phyloP scores from a whole-genome alignment of 2,888 invertebrate species.

The Tanaodytes sp. region DNA sequence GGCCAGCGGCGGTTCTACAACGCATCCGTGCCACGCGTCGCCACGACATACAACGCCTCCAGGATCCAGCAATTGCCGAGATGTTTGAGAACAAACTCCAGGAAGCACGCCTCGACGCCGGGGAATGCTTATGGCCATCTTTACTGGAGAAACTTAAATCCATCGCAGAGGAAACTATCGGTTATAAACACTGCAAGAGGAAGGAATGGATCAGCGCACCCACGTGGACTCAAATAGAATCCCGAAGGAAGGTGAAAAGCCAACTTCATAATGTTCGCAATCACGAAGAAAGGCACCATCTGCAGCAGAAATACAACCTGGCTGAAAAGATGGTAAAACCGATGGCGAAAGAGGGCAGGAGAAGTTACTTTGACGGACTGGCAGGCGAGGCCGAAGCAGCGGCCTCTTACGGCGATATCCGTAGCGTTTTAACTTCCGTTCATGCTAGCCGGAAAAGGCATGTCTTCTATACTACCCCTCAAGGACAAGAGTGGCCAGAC shows the following conservation, averaged over 20 bases:
- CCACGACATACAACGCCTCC: no score
- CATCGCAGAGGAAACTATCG: constrained; percentile 12
- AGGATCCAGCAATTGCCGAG: constrained; percentile 9
- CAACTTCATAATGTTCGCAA: not conserved
- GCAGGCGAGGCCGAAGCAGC: constrained; percentile 15
- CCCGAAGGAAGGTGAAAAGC: constrained; percentile 6
- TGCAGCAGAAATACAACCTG: constrained; percentile 10
- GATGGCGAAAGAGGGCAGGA: constrained; percentile 15
- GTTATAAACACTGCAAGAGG: not conserved
- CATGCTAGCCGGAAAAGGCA: constrained; percentile 7
- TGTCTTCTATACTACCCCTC: not conserved
- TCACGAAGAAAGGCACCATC: not conserved
- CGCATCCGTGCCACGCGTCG: no score
- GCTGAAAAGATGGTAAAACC: constrained; percentile 23
- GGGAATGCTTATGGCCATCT: not conserved
- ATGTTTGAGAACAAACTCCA: constrained; percentile 9
- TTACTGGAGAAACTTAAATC: constrained; percentile 11
- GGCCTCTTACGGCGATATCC: constrained; percentile 10
- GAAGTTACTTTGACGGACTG: not conserved
- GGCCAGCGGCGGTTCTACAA: no score
- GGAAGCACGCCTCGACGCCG: not conserved
- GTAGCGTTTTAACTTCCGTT: constrained; percentile 14
- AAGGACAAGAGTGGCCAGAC: constrained; percentile 15
- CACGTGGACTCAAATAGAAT: constrained; percentile 18
- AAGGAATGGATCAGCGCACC: constrained; percentile 24